Evolutionary conservation across 2,888 invertebrate genomes (phyloP).

Genomic region (Macrophya alboannulata): DNA sequence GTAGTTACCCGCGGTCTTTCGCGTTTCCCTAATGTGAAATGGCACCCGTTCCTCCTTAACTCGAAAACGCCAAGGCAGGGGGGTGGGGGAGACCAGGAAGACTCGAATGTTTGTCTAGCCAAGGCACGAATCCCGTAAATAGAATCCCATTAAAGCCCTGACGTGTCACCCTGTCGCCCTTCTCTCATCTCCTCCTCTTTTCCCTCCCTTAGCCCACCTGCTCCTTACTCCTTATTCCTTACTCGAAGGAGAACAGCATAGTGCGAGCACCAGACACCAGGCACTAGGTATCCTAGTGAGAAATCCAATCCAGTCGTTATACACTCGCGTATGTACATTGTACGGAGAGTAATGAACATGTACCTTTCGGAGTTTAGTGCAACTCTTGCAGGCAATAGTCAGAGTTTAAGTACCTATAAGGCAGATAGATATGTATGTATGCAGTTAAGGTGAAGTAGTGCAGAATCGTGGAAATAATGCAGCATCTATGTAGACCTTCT

Average conservation of each 20-base stretch:
- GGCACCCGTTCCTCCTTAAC: constrained; percentile 44
- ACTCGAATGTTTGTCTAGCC: constrained; percentile 75
- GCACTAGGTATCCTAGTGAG: background rate
- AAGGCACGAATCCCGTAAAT: constrained; percentile 77
- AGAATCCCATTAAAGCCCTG: constrained; percentile 78
- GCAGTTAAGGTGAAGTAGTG: background rate
- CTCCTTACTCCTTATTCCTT: constrained; percentile 20
- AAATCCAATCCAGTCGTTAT: constrained; percentile 22
- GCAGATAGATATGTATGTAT: background rate
- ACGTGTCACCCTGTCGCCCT: constrained; percentile 69
- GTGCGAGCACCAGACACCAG: constrained; percentile 1
- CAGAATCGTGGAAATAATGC: constrained; percentile 16
- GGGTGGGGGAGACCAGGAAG: constrained; percentile 55
- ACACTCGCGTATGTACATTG: background rate
- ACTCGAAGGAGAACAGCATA: background rate
- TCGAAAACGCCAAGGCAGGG: constrained; percentile 38
- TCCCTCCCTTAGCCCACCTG: constrained; percentile 40
- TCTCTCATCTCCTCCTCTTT: constrained; percentile 60
- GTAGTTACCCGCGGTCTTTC: constrained; percentile 61
- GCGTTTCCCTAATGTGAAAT: constrained; percentile 57
- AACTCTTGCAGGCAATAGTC: constrained; percentile 17
- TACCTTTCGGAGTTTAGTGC: constrained; percentile 43
- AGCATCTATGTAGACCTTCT: background rate
- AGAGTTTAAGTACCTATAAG: constrained; percentile 8
- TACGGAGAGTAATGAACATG: constrained; percentile 17